Evolutionary conservation across 1,140 invertebrate species (phyloP).

Genomic region (Drosophila azteca): DNA sequence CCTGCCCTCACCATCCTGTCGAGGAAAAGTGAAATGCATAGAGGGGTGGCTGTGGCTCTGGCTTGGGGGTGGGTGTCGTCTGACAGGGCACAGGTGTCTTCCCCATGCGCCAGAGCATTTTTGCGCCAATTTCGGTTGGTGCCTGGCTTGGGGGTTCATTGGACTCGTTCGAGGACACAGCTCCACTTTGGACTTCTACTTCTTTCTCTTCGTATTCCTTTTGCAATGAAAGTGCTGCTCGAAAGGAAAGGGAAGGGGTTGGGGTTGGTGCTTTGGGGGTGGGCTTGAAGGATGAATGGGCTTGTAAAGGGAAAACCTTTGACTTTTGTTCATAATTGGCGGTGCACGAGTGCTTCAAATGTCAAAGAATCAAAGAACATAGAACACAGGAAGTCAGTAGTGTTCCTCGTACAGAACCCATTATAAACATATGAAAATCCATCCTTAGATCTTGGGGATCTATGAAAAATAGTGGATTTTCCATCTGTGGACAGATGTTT

Average conservation of each 20-base stretch:
- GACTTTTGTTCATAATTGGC: neutral
- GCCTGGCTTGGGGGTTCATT: constrained; percentile 51
- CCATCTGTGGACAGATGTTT: too few species aligned
- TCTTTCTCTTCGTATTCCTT: neutral
- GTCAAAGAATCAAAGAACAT: neutral
- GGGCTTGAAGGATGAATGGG: neutral
- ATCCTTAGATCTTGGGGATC: too few species aligned
- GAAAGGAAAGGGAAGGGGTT: neutral
- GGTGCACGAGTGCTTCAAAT: neutral
- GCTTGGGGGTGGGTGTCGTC: constrained; percentile 27
- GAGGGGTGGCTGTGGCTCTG: neutral
- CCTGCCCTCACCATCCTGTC: constrained; percentile 2
- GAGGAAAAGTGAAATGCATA: constrained; percentile 67
- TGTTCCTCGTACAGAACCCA: too few species aligned
- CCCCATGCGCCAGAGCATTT: constrained; percentile 25
- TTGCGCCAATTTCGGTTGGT: constrained; percentile 55
- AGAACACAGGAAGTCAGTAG: too few species aligned
- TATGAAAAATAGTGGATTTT: too few species aligned
- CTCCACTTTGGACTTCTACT: constrained; percentile 9
- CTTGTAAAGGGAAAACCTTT: neutral
- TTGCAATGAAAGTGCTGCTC: constrained; percentile 34
- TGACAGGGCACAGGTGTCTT: constrained; percentile 78
- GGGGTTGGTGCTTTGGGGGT: too few species aligned
- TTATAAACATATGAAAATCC: too few species aligned
- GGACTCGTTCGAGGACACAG: constrained; percentile 70